Percentiles rank a stretch among this genome's conserved stretches.
These are phyloP conservation scores for Parauchenoglanis punctatus DNA, from an alignment of 2,797 vertebrate species.

Conservation along the genomic window DNA sequence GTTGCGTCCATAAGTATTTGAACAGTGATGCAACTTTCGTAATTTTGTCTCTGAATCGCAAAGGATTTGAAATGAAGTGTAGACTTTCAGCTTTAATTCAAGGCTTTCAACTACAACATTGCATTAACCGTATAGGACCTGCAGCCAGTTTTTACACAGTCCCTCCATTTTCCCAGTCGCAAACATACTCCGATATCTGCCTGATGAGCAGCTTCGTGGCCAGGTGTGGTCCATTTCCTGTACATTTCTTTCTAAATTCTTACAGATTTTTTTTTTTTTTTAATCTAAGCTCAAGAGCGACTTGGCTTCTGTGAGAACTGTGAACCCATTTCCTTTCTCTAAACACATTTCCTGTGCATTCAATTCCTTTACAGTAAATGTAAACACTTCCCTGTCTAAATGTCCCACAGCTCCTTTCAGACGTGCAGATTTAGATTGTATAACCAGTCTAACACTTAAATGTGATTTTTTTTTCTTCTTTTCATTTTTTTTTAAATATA, in stretches of 20 bases:
- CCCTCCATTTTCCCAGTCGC: background rate
- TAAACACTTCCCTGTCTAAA: background rate
- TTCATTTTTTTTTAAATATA: background rate
- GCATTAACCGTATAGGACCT: no score
- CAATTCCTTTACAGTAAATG: background rate
- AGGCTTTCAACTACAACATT: no score
- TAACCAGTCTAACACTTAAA: background rate
- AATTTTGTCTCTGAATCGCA: no score
- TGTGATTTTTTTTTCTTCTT: background rate
- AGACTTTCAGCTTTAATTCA: background rate
- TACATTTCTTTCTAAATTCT: background rate
- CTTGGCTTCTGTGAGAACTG: background rate
- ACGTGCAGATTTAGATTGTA: background rate
- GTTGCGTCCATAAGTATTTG: background rate
- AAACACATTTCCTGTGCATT: background rate
- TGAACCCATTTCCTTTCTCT: background rate
- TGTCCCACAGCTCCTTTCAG: background rate
- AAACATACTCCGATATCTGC: background rate
- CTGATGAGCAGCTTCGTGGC: background rate
- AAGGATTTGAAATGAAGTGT: background rate
- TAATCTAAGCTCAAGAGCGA: no score
- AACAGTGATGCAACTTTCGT: background rate
- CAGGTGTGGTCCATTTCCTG: background rate
- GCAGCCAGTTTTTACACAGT: no score
- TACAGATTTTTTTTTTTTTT: background rate